phyloP scores from a whole-genome alignment of 2,113 vertebrate genomes.

The Halichoerus grypus region DNA sequence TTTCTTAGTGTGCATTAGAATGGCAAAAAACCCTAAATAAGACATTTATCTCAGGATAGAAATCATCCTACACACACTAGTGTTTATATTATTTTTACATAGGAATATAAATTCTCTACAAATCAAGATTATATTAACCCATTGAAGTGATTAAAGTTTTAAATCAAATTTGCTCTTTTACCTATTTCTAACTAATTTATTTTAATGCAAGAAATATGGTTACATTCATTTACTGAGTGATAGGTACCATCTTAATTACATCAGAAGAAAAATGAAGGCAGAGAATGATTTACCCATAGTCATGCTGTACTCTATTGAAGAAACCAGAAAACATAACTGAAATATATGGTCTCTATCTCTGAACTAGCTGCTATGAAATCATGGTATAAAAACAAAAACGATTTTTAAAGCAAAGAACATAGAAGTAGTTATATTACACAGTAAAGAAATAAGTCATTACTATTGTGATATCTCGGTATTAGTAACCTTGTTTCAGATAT shows the following conservation, averaged over 20 bases:
- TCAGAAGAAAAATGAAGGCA: constrained; percentile 16
- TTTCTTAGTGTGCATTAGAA: not conserved
- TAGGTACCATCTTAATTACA: not conserved
- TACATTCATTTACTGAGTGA: not conserved
- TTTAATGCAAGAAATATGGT: not conserved
- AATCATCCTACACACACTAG: not conserved
- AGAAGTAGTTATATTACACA: not conserved
- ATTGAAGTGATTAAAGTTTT: constrained; percentile 35
- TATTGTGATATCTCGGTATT: not conserved
- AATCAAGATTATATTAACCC: constrained; percentile 51
- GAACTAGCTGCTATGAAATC: constrained; percentile 36
- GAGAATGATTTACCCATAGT: not conserved
- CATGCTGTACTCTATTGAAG: not conserved
- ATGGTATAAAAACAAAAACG: not conserved
- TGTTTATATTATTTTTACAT: constrained; percentile 21
- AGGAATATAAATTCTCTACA: constrained; percentile 51
- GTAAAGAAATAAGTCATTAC: constrained; percentile 20
- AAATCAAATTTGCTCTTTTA: constrained; percentile 50
- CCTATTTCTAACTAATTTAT: constrained; percentile 19
- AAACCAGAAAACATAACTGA: constrained; percentile 59
- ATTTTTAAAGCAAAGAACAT: constrained; percentile 38
- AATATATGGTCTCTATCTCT: constrained; percentile 19
- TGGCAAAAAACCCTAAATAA: constrained; percentile 18
- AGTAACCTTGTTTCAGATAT: constrained; percentile 18
- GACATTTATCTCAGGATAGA: constrained; percentile 53